Percentiles rank a stretch among this genome's conserved stretches.
phyloP scores from a whole-genome alignment of 2,888 invertebrate genomes.

The Campoletis raptor region DNA sequence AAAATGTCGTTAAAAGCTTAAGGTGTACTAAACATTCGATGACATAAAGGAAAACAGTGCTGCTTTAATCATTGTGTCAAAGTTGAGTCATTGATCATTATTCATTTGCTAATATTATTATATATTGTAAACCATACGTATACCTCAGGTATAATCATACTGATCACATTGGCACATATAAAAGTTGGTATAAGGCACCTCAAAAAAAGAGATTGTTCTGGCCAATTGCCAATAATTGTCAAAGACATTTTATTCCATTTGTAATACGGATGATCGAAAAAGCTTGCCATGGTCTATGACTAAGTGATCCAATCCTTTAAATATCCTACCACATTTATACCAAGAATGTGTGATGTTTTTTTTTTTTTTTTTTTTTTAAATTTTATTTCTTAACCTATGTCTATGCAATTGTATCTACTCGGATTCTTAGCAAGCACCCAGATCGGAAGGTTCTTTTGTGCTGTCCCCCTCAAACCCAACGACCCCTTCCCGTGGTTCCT shows the following conservation, averaged over 20 bases:
- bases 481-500: too few species aligned
- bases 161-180: neutral
- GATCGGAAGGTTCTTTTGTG: too few species aligned
- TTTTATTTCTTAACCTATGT: too few species aligned
- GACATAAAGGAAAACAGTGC: neutral
- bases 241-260: slow-evolving; percentile 40
- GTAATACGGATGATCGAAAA: slow-evolving; percentile 47
- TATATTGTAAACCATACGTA: neutral
- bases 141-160: slow-evolving; percentile 25
- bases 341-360: neutral
- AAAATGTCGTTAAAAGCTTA: neutral
- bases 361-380: neutral
- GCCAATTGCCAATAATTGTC: slow-evolving; percentile 41
- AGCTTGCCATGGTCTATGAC: neutral
- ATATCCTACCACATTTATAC: neutral
- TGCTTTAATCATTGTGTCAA: neutral
- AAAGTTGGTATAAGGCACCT: slow-evolving; percentile 33
- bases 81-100: neutral
- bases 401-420: too few species aligned
- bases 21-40: neutral
- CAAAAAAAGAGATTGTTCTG: slow-evolving; percentile 51
- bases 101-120: neutral
- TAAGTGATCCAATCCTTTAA: neutral
- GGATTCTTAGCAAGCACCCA: too few species aligned
- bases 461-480: too few species aligned